Evolutionary conservation across 2,797 vertebrate genomes (phyloP).

Genomic region (Oreochromis mossambicus): DNA sequence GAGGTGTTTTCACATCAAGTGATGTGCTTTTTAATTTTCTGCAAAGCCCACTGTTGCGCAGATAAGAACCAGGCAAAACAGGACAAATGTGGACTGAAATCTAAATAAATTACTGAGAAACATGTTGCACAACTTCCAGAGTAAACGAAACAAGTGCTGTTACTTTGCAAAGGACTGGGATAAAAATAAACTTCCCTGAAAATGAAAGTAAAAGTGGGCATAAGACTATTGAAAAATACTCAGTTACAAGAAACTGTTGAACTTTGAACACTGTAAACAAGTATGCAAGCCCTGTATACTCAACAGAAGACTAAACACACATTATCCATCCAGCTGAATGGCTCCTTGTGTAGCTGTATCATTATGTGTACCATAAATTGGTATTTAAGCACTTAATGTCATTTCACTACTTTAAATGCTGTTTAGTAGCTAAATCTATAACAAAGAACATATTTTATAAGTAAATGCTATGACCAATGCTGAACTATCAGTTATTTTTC

Average conservation of each 20-base stretch:
- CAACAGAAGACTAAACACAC: neutral
- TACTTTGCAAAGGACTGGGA: neutral
- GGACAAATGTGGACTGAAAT: neutral
- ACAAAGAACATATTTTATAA: neutral
- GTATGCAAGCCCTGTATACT: neutral
- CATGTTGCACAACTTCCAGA: neutral
- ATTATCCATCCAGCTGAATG: neutral
- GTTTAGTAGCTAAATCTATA: neutral
- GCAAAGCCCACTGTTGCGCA: neutral
- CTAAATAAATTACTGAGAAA: neutral
- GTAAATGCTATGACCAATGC: neutral
- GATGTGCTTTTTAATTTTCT: neutral
- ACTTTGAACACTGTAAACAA: neutral
- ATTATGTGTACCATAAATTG: neutral
- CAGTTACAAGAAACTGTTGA: neutral
- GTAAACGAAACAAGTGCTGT: constrained; percentile 18
- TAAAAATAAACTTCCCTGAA: neutral
- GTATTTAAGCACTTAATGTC: neutral
- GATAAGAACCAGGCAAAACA: neutral
- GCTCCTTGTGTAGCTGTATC: neutral
- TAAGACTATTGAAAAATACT: neutral
- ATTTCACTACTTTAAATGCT: neutral
- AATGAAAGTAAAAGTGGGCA: neutral
- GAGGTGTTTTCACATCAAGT: neutral
- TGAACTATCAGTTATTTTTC: neutral